Evolutionary conservation across 2,888 invertebrate genomes (phyloP).

Genomic region (Calliopum simillimum): DNA sequence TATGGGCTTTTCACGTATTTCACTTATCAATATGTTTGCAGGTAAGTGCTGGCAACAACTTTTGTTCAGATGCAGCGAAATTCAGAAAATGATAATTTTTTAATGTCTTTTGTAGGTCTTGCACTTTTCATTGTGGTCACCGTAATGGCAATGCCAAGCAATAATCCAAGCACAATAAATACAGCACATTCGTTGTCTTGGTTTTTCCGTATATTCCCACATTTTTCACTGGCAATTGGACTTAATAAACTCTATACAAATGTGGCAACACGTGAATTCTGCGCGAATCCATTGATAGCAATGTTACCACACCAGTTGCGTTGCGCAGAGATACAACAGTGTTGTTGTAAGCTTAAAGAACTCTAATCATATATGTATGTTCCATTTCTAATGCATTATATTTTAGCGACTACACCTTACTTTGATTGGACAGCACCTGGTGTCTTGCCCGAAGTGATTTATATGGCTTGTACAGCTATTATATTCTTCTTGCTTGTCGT

Average conservation of each 20-base stretch:
- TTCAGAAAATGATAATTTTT: no score
- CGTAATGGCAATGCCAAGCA: no score
- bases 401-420: conserved; percentile 63
- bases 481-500: conserved; percentile 73
- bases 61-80: no score
- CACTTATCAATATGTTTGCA: conserved; percentile 76
- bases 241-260: conserved; percentile 58
- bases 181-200: conserved; percentile 4
- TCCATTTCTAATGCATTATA: not conserved
- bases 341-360: conserved; percentile 45
- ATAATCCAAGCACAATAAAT: no score
- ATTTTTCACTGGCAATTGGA: conserved; percentile 71
- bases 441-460: conserved; percentile 74
- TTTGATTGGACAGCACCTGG: conserved; percentile 77
- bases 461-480: conserved; percentile 70
- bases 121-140: no score
- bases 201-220: conserved; percentile 78
- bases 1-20: conserved; percentile 77
- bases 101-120: no score
- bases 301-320: not conserved
- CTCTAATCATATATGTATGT: not conserved
- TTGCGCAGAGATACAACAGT: conserved; percentile 41
- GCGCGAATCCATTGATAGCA: conserved; percentile 28
- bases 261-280: conserved; percentile 43
- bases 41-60: conserved; percentile 68